phyloP scores from a whole-genome alignment of 1,140 invertebrate species.

The Camponotus pennsylvanicus region DNA sequence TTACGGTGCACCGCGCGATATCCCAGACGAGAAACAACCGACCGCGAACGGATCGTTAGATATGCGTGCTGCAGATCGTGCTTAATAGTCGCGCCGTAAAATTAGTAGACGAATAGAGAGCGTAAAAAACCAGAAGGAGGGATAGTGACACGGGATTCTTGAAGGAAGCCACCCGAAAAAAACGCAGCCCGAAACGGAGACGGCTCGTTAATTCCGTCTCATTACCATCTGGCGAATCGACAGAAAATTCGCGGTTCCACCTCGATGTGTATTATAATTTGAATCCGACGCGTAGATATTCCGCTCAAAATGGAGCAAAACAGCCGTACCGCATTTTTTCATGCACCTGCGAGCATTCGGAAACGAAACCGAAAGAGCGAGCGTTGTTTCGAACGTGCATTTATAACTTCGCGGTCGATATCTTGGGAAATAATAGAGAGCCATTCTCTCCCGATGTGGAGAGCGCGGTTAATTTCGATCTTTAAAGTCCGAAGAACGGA shows the following conservation, averaged over 20 bases:
- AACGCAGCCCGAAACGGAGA: neutral
- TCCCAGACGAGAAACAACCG: slow-evolving; percentile 52
- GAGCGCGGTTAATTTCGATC: slow-evolving; percentile 73
- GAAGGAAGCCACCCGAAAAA: slow-evolving; percentile 31
- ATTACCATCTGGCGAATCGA: slow-evolving; percentile 68
- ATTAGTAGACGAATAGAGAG: slow-evolving; percentile 41
- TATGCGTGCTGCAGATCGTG: slow-evolving; percentile 56
- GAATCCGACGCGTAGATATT: slow-evolving; percentile 57
- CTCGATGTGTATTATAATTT: slow-evolving; percentile 71
- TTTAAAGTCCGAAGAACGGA: slow-evolving; percentile 77
- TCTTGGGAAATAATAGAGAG: slow-evolving; percentile 78
- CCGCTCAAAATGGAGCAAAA: slow-evolving; percentile 26
- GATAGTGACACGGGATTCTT: slow-evolving; percentile 70
- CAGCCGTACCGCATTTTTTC: slow-evolving; percentile 43
- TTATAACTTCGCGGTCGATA: slow-evolving; percentile 57
- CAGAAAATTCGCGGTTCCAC: slow-evolving; percentile 75
- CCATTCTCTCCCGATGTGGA: neutral
- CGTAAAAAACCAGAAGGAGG: slow-evolving; percentile 32
- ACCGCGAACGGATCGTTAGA: slow-evolving; percentile 15
- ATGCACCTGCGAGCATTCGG: slow-evolving; percentile 67
- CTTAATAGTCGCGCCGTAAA: slow-evolving; percentile 50
- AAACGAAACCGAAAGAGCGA: slow-evolving; percentile 72
- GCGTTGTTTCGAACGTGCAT: slow-evolving; percentile 37
- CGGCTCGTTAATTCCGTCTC: slow-evolving; percentile 73
- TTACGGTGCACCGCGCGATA: slow-evolving; percentile 25